phyloP scores from a whole-genome alignment of 2,888 invertebrate species.

The Synergus gifuensis region DNA sequence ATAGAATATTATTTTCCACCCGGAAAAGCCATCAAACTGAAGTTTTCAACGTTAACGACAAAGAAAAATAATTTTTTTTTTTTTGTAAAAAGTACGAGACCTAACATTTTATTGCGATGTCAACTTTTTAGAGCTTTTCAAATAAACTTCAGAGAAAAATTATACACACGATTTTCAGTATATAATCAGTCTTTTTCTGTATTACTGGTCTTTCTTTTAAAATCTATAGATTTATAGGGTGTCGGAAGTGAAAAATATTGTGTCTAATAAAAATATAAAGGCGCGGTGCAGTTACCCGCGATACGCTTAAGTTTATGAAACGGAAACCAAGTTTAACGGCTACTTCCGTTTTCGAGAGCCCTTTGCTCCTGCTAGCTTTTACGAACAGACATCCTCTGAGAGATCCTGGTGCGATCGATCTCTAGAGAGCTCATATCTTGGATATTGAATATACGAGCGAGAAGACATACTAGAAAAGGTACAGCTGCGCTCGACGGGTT shows the following conservation, averaged over 20 bases:
- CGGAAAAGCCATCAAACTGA: conserved; percentile 12
- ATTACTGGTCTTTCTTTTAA: neutral
- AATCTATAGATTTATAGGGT: neutral
- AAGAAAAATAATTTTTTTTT: no score
- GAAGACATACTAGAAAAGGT: conserved; percentile 52
- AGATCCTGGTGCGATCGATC: conserved; percentile 57
- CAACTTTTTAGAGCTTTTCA: no score
- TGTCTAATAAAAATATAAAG: conserved; percentile 3
- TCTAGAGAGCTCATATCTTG: conserved; percentile 58
- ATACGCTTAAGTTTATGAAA: conserved; percentile 37
- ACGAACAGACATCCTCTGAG: conserved; percentile 40
- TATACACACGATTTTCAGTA: neutral
- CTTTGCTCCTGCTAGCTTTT: conserved; percentile 28
- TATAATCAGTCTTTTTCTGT: neutral
- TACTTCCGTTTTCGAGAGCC: conserved; percentile 42
- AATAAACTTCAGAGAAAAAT: no score
- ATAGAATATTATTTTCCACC: conserved; percentile 41
- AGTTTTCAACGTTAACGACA: no score
- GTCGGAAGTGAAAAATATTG: conserved; percentile 16
- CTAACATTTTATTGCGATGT: no score
- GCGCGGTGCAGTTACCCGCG: conserved; percentile 11
- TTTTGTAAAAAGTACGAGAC: no score
- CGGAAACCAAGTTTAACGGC: conserved; percentile 39
- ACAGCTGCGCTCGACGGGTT: conserved; percentile 68
- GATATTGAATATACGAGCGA: conserved; percentile 63